Evolutionary conservation across 2,113 vertebrate species (phyloP), one percentile per base, ranked within the genome.

Genomic region (Phalacrocorax aristotelis): DNA sequence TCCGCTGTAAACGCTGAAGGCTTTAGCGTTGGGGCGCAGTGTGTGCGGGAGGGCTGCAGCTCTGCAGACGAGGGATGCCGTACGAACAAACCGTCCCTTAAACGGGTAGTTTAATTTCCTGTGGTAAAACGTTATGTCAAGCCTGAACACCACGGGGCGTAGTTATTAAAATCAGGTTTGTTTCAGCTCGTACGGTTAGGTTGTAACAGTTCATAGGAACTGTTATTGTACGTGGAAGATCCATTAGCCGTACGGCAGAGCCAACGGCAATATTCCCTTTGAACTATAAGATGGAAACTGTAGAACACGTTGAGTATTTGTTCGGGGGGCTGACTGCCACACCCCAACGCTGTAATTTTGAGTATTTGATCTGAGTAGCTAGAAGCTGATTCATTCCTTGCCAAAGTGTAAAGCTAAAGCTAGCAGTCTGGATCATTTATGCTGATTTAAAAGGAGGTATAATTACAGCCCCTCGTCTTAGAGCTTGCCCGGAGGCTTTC

Each of bases 301-400:
- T 0, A 55, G 21, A 13, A 18, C 7, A 6, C 6, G 4, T 9
- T 15, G 20, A 2, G 1, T 49, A 5, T 49, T 51, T 48, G 34
- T 42, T 42, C 1, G 2, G 14, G 18, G 57, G 32, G 22, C n/a
- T 32, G 80, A 10, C 6, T 26, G 65, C 42, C 78, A 48, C 48
- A 40, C 80, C 34, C 64, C 30, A 49, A 7, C 11, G 2, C 80
- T 26, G 10, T 18, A 32, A 16, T 30, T 34, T 40, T 20, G n/a
- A 40, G 48, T 46, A 26, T 29, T 66, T 58, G 8, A 57, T 44
- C 46, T 12, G 32, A 36, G 15, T 27, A 68, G 64, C 62, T 52
- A 75, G 46, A 49, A 75, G 70, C 38, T 68, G 36, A 38, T 46
- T n/a, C 9, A 16, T 68, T 48, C 7, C 40, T 69, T 38, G 54